phyloP scores from a whole-genome alignment of 2,888 invertebrate species.

The Pycnomerus fuliginosus region DNA sequence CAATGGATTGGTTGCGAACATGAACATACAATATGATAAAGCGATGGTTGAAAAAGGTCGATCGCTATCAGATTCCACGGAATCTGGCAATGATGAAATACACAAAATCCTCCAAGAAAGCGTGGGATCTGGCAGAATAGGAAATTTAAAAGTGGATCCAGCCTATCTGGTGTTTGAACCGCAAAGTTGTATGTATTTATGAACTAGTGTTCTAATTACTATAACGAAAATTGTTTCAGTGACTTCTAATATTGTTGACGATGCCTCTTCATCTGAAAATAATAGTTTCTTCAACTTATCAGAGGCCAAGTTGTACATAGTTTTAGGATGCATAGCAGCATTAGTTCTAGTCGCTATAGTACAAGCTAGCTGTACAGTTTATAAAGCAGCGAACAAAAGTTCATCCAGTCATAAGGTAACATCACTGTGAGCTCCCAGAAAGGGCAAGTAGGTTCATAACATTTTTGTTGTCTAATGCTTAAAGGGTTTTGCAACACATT shows the following conservation, averaged over 20 bases:
- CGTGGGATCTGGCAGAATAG: conserved; percentile 71
- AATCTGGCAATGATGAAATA: conserved; percentile 45
- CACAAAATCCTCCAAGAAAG: conserved; percentile 68
- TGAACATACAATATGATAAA: conserved; percentile 76
- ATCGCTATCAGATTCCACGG: conserved; percentile 46
- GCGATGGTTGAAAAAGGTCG: conserved; percentile 62
- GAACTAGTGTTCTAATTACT: conserved; percentile 14
- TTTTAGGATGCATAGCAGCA: conserved; percentile 78
- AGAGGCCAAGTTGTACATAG: conserved; percentile 76
- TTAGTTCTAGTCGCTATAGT: conserved; percentile 76
- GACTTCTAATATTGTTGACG: conserved; percentile 53
- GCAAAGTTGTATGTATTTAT: conserved; percentile 61
- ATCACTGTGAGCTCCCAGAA: conserved; percentile 46
- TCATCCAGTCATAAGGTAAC: conserved; percentile 69
- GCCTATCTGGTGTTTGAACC: conserved; percentile 74
- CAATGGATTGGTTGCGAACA: conserved; percentile 71
- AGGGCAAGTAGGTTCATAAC: conserved; percentile 45
- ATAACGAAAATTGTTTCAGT: no score
- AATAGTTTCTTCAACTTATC: conserved; percentile 64
- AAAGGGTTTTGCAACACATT: conserved; percentile 5
- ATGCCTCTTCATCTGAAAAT: conserved; percentile 50
- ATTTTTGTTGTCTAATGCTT: conserved; percentile 23
- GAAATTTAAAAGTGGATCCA: conserved; percentile 79
- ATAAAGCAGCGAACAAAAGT: conserved; percentile 63
- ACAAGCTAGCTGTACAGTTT: conserved; percentile 82